Percentiles rank a stretch among this genome's conserved stretches.
Evolutionary conservation across 2,113 vertebrate species (phyloP).

Genomic region (Otus sunia): DNA sequence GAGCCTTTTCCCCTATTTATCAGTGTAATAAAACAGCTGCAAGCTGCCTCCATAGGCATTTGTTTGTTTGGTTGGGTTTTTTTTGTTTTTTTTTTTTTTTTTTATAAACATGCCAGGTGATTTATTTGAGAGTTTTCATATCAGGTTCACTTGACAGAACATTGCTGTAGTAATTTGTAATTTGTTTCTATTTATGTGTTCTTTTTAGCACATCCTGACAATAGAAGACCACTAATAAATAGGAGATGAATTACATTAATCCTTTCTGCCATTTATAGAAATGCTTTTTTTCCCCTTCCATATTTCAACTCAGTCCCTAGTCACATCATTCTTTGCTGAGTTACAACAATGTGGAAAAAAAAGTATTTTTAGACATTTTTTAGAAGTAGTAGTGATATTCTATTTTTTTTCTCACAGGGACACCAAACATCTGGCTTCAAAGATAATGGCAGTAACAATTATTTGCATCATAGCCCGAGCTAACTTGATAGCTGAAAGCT

Average conservation of each 20-base stretch:
- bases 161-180: background rate
- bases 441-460: conserved; percentile 73
- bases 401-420: conserved; percentile 57
- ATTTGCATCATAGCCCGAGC: conserved; percentile 64
- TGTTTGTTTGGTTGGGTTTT: background rate
- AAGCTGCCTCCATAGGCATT: background rate
- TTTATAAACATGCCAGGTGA: conserved; percentile 12
- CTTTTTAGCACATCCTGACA: conserved; percentile 21
- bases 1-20: background rate
- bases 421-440: conserved; percentile 69
- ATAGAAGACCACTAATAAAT: conserved; percentile 42
- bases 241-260: conserved; percentile 15
- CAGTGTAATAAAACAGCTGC: background rate
- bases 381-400: background rate
- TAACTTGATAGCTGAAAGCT: conserved; percentile 64
- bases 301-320: background rate
- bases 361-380: background rate
- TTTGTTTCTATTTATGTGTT: conserved; percentile 38
- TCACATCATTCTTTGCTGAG: conserved; percentile 15
- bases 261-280: conserved; percentile 1
- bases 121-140: conserved; percentile 49
- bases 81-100: background rate
- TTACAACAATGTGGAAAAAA: conserved; percentile 34
- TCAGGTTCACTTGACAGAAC: conserved; percentile 21
- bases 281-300: background rate